Conservation (phyloP, 2,888 invertebrate species). For the Hypselothyrea guttata region DNA sequence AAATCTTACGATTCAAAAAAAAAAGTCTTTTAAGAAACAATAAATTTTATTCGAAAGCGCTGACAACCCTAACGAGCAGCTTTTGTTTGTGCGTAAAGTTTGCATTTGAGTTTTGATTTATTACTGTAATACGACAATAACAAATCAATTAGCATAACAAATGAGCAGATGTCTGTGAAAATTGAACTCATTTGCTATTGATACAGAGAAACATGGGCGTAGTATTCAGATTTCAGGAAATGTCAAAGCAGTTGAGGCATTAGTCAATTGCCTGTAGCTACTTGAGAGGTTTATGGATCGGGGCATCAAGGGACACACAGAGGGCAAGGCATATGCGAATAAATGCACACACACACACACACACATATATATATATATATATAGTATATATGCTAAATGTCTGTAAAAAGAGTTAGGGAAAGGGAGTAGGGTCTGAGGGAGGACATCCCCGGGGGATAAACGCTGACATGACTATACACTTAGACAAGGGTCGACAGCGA, state of each 20-base stretch:
- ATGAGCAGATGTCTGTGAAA: conserved; percentile 21
- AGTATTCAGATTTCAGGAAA: conserved; percentile 6
- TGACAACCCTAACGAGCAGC: no score
- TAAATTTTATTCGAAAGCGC: no score
- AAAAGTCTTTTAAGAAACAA: no score
- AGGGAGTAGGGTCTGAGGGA: neutral
- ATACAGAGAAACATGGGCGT: neutral
- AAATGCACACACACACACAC: neutral
- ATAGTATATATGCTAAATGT: conserved; percentile 6
- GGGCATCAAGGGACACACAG: neutral
- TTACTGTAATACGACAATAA: conserved; percentile 34
- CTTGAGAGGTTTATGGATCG: conserved; percentile 24
- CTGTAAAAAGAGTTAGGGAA: neutral
- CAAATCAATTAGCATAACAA: conserved; percentile 48
- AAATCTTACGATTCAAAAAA: no score
- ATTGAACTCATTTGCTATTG: conserved; percentile 2
- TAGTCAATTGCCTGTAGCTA: conserved; percentile 33
- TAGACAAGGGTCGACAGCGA: conserved; percentile 28
- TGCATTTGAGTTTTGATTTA: conserved; percentile 29
- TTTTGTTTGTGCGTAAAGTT: conserved; percentile 12
- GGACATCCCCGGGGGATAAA: conserved; percentile 1
- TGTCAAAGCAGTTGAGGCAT: conserved; percentile 30
- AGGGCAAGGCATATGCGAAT: neutral
- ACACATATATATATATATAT: neutral
- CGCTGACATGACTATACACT: conserved; percentile 51